Conservation (phyloP, 1,140 invertebrate species). For the Steinernema feltiae region DNA sequence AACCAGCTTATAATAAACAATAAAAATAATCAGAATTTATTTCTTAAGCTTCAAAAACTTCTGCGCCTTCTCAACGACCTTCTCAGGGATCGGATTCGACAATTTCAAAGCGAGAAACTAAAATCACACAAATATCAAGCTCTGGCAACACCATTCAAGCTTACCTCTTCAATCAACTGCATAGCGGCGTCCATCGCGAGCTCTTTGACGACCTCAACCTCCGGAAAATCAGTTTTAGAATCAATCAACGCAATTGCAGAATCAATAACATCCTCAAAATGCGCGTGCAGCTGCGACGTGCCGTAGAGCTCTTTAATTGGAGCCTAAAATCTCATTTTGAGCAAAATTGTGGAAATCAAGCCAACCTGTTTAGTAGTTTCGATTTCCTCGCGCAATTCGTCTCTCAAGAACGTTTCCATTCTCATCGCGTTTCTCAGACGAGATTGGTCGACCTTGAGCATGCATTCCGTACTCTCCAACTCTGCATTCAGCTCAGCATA, state of each 20-base stretch:
- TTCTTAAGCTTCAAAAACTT: neutral
- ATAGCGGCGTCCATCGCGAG: neutral
- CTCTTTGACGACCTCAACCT: neutral
- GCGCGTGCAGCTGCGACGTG: neutral
- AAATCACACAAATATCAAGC: neutral
- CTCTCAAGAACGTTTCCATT: neutral
- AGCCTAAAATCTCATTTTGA: too few species aligned
- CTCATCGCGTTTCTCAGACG: neutral
- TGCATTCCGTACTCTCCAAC: neutral
- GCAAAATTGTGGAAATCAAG: too few species aligned
- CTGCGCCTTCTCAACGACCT: neutral
- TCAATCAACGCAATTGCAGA: neutral
- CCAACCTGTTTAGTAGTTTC: neutral
- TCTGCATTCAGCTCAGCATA: neutral
- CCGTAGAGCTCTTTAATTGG: neutral
- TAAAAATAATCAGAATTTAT: neutral
- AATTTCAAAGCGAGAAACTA: neutral
- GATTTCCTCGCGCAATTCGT: neutral
- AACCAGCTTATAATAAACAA: neutral
- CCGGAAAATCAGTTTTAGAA: neutral
- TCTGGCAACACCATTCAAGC: neutral
- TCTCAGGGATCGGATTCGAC: neutral
- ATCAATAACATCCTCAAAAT: neutral
- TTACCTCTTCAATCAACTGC: neutral
- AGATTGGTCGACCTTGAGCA: neutral